Percentiles rank a stretch among this genome's conserved stretches.
These are phyloP conservation scores for Macrochelys suwanniensis DNA, from an alignment of 2,797 vertebrate genomes.

Conservation along the genomic window DNA sequence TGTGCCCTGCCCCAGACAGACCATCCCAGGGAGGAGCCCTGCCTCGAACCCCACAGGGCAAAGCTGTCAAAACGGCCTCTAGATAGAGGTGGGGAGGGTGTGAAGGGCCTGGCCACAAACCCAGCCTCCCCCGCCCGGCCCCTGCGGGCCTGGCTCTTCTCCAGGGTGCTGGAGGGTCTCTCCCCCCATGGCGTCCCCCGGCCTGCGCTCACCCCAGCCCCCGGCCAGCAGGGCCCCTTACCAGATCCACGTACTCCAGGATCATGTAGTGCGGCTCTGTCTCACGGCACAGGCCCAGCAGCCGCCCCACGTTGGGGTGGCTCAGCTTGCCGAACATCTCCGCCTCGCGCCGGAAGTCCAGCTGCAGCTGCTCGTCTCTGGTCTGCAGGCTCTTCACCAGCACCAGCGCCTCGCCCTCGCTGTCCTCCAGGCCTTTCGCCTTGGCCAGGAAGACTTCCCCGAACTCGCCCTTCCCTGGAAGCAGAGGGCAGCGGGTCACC, in stretches of 20 bases:
- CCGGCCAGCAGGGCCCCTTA: constrained; percentile 66
- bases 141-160: rapidly evolving
- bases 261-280: constrained; percentile 94
- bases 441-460: constrained; percentile 97
- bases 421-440: constrained; percentile 89
- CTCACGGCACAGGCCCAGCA: constrained; percentile 93
- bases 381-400: constrained; percentile 95
- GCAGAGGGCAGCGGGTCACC: background rate
- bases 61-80: background rate
- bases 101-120: background rate
- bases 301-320: constrained; percentile 90
- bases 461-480: constrained; percentile 94
- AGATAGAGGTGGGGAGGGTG: background rate
- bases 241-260: constrained; percentile 97
- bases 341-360: constrained; percentile 93
- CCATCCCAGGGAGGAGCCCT: too few species aligned
- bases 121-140: too few species aligned
- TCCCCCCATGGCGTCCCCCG: rapidly evolving
- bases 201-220: too few species aligned
- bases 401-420: constrained; percentile 89
- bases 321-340: constrained; percentile 97
- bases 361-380: constrained; percentile 92
- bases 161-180: too few species aligned
- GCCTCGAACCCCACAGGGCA: too few species aligned
- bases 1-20: too few species aligned